Base-by-base conservation (phyloP, 2,888 invertebrate genomes). In the Tenthredo livida region DNA sequence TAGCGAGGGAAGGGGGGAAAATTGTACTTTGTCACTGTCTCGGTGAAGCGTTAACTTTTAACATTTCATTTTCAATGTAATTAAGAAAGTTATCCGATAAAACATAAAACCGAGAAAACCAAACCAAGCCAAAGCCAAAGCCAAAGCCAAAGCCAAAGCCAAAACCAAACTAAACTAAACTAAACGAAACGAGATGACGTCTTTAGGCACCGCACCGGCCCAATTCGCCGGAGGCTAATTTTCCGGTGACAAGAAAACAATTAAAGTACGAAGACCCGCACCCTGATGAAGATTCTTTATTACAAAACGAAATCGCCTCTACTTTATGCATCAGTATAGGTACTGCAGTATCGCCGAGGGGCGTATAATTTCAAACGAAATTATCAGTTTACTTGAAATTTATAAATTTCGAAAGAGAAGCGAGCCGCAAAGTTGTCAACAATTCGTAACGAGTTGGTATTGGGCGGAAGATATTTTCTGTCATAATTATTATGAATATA, bases 71-170 rank as follows among this genome's bases (percentile, higher is more conserved):
- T 67, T 83, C 65, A 47, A 67, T 83, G 83, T 70, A 70, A 83
- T 83, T 83, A 83, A 67, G 37, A 47, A 83, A 83, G 65, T 83
- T 83, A 67, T 61, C 83, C 67, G 83, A 83, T 83, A 83, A 83
- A 83, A 83, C 83, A 43, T 80, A 43, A 80, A 80, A n/a, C 21
- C 43, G 67, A 29, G 47, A 50, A 7, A 50, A 33, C 37, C 37
- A n/a, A 43, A 50, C 15, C 7, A 29, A 37, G 37, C 6, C 37
- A 37, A 37, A 37, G 37, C 37, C 37, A 37, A 7, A 37, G 37
- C 37, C 37, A 1, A 37, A 37, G 33, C 33, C 33, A 33, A 33
- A 33, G 4, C 12, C 0, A 25, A 43, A 15, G 2, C 29, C 9
- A 0, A n/a, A 17, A 37, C 25, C 0, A 12, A 75, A 75, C 75